Evolutionary conservation across 2,888 invertebrate species (phyloP).

Genomic region (Stenichneumon culpator): DNA sequence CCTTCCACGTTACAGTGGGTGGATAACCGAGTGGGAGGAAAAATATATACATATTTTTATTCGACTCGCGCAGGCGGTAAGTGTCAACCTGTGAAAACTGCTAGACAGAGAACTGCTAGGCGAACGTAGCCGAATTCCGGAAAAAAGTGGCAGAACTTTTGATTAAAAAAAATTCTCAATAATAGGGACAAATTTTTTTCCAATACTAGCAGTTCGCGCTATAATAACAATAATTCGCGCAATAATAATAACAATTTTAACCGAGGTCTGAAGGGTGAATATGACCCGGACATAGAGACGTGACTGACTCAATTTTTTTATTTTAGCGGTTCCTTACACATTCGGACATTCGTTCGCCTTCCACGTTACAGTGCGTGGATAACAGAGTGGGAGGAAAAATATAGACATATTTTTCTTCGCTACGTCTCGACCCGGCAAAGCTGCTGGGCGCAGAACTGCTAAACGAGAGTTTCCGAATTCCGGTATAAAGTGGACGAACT

Average conservation of each 20-base stretch:
- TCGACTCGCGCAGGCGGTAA: constrained; percentile 32
- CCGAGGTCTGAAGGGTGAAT: too few relatives aligned
- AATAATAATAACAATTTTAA: background rate
- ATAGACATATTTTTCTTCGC: constrained; percentile 42
- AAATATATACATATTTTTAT: constrained; percentile 43
- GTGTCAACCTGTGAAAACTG: constrained; percentile 60
- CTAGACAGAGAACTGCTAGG: background rate
- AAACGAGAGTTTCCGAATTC: too few relatives aligned
- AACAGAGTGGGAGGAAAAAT: constrained; percentile 38
- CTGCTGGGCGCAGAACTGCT: background rate
- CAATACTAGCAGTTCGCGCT: too few relatives aligned
- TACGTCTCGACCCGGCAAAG: constrained; percentile 56
- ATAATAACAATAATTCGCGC: background rate
- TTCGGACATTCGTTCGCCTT: too few relatives aligned
- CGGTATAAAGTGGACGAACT: too few relatives aligned
- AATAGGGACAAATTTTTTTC: too few relatives aligned
- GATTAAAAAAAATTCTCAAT: too few relatives aligned
- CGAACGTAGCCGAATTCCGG: too few relatives aligned
- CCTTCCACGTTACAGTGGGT: constrained; percentile 75
- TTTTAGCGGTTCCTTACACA: too few relatives aligned
- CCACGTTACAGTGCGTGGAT: constrained; percentile 4
- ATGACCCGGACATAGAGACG: too few relatives aligned
- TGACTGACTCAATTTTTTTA: too few relatives aligned
- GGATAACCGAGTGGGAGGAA: constrained; percentile 44
- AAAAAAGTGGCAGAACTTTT: too few relatives aligned